Base-by-base conservation (phyloP, 2,113 vertebrate species). In the Hystrix cristata region DNA sequence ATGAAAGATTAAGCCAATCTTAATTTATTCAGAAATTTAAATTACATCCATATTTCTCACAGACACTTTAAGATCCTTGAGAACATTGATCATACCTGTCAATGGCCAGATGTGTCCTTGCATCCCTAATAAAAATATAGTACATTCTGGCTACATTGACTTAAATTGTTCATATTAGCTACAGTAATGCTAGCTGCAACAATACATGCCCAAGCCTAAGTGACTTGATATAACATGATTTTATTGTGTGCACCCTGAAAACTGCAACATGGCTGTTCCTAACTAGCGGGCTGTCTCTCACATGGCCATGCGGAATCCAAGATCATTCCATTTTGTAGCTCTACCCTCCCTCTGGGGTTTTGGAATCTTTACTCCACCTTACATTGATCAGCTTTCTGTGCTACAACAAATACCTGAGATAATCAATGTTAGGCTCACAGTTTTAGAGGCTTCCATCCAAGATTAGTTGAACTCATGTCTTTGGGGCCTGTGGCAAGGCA, bases 1-100 rank as follows among this genome's bases (percentile, higher is more conserved):
- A 51, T 78, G 14, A 12, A 27, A 78, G 51, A 48, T 7, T 31
- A 51, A 16, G 31, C 46, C 46, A 48, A 29, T 18, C 25, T 69
- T 55, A 27, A 7, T 53, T 92, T 80, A 82, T 69, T 87, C 62
- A 87, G 29, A 94, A 87, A 82, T 62, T 21, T 76, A 78, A 83
- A 92, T 71, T 78, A 78, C 21, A 90, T 83, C 9, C 85, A 15
- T 23, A 89, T 46, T 79, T 65, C 34, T 13, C 43, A 27, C 21
- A 95, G 21, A 95, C 15, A 65, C 67, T 13, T 43, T 43, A 67
- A 82, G 25, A n/a, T 93, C 10, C 48, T 29, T 48, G 18, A 87
- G 31, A 59, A 92, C 25, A 67, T 11, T 96, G 55, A 90, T 25
- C 48, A 74, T 38, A 88, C 55, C 10, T 91, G 92, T 31, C 74